These are phyloP conservation scores for Hormiphora californensis DNA, from an alignment of 37 sponge, comb jelly and placozoan species.

Conservation along the genomic window DNA sequence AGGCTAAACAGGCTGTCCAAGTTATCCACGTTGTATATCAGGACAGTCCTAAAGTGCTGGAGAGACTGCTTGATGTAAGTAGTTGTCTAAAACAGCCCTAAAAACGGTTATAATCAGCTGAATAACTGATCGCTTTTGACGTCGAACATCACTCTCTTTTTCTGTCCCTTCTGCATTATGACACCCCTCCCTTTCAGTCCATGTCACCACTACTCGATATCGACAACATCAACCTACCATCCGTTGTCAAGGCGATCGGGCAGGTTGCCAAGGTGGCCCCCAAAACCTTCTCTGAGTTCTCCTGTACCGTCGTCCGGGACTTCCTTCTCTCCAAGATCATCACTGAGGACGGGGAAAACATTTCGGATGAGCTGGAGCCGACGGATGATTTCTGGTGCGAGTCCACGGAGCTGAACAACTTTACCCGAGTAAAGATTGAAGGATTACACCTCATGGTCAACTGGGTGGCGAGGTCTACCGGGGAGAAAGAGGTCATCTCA, in stretches of 20 bases:
- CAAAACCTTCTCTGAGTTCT: conserved; percentile 28
- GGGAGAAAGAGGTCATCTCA: conserved; percentile 9
- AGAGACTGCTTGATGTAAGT: conserved; percentile 62
- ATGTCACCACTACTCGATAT: background rate
- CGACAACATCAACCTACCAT: background rate
- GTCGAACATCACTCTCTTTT: background rate
- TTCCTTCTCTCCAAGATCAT: conserved; percentile 22
- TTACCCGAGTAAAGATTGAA: conserved; percentile 46
- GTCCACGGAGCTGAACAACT: background rate
- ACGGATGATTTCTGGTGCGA: conserved; percentile 24
- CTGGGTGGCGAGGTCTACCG: conserved; percentile 30
- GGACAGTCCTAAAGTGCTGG: conserved; percentile 60
- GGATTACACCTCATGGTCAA: conserved; percentile 51
- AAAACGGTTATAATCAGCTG: background rate
- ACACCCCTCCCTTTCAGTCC: background rate
- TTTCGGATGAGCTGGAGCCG: background rate
- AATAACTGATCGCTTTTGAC: background rate
- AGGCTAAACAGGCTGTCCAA: conserved; percentile 61
- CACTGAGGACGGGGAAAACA: conserved; percentile 3
- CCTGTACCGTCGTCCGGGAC: conserved; percentile 43
- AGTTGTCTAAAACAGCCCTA: background rate
- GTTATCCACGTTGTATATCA: conserved; percentile 60
- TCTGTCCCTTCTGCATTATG: too few species aligned
- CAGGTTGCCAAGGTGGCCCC: conserved; percentile 48
- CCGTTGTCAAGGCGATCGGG: conserved; percentile 17